These are phyloP conservation scores for Himalopsyche japonica DNA, from an alignment of 2,888 invertebrate genomes.

Conservation along the genomic window DNA sequence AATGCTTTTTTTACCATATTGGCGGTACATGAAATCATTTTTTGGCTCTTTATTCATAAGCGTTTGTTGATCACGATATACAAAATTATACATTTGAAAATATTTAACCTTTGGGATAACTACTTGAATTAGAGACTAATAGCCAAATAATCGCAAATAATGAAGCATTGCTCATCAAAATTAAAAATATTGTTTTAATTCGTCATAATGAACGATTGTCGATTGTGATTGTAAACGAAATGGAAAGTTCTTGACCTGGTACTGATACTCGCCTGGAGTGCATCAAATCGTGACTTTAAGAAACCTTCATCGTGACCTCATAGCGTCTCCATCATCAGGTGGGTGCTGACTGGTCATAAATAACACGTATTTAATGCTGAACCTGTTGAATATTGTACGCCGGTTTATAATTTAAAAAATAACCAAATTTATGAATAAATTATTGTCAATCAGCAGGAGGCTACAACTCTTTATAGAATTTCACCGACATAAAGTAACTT, in stretches of 20 bases:
- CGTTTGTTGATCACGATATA: not conserved
- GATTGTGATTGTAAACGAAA: not conserved
- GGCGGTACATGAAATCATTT: too few relatives aligned
- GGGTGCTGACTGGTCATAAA: not conserved
- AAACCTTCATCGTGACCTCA: not conserved
- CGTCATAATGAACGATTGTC: not conserved
- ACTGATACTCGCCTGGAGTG: not conserved
- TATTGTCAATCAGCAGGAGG: too few relatives aligned
- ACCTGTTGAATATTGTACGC: too few relatives aligned
- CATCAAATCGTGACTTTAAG: not conserved
- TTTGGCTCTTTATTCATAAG: too few relatives aligned
- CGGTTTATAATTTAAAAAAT: too few relatives aligned
- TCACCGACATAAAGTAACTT: too few relatives aligned
- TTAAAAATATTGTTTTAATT: not conserved
- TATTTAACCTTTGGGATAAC: not conserved
- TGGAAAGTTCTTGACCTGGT: not conserved
- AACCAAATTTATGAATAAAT: too few relatives aligned
- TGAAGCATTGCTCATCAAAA: not conserved
- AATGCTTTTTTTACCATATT: too few relatives aligned
- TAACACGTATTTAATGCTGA: too few relatives aligned
- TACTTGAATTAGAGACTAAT: not conserved
- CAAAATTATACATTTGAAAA: not conserved
- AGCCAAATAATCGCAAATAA: not conserved
- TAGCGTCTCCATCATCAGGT: not conserved
- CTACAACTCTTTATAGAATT: too few relatives aligned